Conservation (phyloP, 2,113 vertebrate species). For the Vireo altiloquus region DNA sequence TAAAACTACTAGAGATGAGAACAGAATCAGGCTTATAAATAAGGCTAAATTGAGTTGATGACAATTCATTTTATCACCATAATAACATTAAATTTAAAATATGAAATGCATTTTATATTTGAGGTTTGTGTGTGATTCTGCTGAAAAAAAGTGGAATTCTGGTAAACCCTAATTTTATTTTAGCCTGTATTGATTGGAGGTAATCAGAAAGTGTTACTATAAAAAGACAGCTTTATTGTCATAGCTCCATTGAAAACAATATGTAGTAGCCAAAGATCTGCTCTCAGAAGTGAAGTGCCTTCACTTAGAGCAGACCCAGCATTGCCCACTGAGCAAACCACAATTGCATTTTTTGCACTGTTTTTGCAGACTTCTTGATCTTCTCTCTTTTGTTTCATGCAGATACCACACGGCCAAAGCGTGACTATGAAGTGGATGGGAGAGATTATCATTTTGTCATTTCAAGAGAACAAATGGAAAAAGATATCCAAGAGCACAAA, state of each 20-base stretch:
- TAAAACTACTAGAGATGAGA: background rate
- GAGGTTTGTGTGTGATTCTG: background rate
- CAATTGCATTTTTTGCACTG: background rate
- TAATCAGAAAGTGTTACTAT: background rate
- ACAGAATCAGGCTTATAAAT: background rate
- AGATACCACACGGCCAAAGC: conserved; percentile 93
- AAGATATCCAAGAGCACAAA: conserved; percentile 99
- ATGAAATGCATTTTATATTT: background rate
- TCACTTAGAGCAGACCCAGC: background rate
- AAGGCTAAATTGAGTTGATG: background rate
- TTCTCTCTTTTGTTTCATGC: conserved; percentile 1
- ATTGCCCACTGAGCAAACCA: background rate
- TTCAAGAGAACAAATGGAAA: conserved; percentile 98
- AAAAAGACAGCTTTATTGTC: background rate
- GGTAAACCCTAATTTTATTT: background rate
- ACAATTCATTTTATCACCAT: background rate
- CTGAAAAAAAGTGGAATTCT: background rate
- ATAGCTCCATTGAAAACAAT: background rate
- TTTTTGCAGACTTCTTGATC: background rate
- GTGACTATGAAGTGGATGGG: conserved; percentile 94
- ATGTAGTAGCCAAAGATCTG: background rate
- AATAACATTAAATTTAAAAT: background rate
- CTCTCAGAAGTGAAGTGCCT: background rate
- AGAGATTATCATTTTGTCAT: conserved; percentile 96
- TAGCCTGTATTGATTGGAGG: background rate